Conservation (phyloP, 2,888 invertebrate genomes). For the Capitulum mitella region DNA sequence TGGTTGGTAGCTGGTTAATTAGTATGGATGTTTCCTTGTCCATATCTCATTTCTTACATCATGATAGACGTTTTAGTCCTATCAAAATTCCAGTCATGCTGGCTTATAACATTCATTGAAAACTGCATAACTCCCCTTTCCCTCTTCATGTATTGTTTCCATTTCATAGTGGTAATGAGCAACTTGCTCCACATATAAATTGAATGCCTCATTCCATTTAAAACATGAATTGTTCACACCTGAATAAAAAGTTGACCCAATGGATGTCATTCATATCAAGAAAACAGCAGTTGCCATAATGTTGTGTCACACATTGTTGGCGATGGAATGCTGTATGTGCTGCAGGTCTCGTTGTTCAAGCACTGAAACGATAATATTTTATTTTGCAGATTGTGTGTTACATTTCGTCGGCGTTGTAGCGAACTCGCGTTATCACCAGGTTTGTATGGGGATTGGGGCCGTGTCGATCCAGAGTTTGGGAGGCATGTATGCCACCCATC, state of each 20-base stretch:
- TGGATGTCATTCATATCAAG: background rate
- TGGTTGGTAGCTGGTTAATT: background rate
- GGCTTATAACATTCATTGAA: no score
- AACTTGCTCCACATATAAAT: background rate
- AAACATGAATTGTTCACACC: background rate
- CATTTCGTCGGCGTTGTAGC: constrained; percentile 36
- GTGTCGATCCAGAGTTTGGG: constrained; percentile 42
- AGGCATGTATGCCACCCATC: background rate
- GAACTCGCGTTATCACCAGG: constrained; percentile 39
- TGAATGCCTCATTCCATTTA: background rate
- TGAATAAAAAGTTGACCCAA: no score
- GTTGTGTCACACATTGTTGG: background rate
- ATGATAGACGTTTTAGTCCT: no score
- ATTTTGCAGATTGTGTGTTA: constrained; percentile 37
- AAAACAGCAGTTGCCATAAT: background rate
- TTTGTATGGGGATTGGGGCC: constrained; percentile 37
- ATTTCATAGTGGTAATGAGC: no score
- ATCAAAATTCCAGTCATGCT: no score
- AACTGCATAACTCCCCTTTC: no score
- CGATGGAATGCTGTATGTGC: background rate
- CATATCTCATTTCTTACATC: background rate
- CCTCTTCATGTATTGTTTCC: no score
- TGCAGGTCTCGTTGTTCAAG: constrained; percentile 33
- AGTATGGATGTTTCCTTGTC: background rate
- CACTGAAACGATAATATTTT: constrained; percentile 39